Base-by-base conservation (phyloP, 1,140 invertebrate genomes). In the Meloidogyne hapla region DNA sequence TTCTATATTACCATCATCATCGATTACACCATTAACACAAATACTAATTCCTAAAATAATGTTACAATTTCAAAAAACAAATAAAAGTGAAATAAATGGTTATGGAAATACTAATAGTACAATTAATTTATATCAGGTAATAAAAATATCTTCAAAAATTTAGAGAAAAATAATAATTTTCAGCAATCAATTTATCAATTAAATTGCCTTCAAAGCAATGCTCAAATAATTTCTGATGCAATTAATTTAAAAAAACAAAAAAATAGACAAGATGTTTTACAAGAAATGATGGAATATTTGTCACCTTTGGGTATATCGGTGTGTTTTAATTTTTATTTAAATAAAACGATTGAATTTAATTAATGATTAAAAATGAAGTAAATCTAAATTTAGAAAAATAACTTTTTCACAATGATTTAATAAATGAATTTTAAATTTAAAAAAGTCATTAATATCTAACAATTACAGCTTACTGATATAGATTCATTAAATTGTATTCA, bases 401-500 rank as follows among this genome's bases (percentile, higher is more conserved):
- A n/a, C n/a, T n/a, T n/a, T n/a, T n/a, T n/a, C n/a, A n/a, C n/a
- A n/a, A n/a, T n/a, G n/a, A n/a, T n/a, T n/a, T n/a, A n/a, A n/a
- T n/a, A n/a, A n/a, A n/a, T n/a, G n/a, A n/a, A n/a, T n/a, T n/a
- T n/a, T n/a, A n/a, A n/a, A n/a, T n/a, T n/a, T n/a, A n/a, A n/a
- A n/a, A n/a, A n/a, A n/a, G n/a, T n/a, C n/a, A n/a, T n/a, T n/a
- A n/a, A 48, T 5, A 9, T 38, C 73, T 67, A n/a, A 70, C 21
- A n/a, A n/a, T 71, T 76, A 25, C 9, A 78, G 77, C 12, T 63
- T 8, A 48, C 77, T n/a, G 85, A 90, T 78, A 76, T 91, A 18
- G 88, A 90, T 78, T 76, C 79, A 23, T 85, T 98, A 13, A 92
- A 93, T 69, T 89, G 95, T 9, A 95, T 99, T 81, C 95, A 98